Evolutionary conservation across 2,113 vertebrate genomes (phyloP), one percentile per base, ranked within the genome.

Genomic region (Formicarius rufipectus): DNA sequence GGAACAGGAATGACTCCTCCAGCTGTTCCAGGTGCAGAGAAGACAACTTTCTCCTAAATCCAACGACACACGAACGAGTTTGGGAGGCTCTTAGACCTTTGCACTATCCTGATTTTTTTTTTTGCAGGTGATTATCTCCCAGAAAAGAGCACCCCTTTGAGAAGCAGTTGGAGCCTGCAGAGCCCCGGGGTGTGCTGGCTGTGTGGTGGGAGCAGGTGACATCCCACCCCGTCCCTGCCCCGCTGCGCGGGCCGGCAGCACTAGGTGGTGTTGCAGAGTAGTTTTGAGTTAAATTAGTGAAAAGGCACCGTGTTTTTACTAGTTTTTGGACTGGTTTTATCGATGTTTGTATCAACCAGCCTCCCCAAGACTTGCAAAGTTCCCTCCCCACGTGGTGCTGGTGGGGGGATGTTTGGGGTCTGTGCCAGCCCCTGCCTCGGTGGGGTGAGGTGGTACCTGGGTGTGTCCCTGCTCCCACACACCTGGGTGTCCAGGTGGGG

Each of bases 251-350:
- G 11, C 87, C 23, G 0, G 59, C 90, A 94, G 85, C 94, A 72
- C 92, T 71, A 78, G 87, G 74, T 53, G 88, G 88, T 87, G 93
- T 84, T 87, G 82, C 82, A 75, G 93, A 18, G 88, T 89, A 71
- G 84, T 81, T 91, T 35, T 89, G 60, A 25, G 86, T 66, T 60
- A 40, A 84, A 59, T 35, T 55, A 12, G 56, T 15, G 31, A 12
- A 74, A 76, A 87, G 53, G 28, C 25, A 21, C 53, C n/a, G n/a
- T n/a, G 16, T 3, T 23, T 53, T n/a, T n/a, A n/a, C n/a, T n/a
- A n/a, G n/a, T n/a, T n/a, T 87, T 27, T 31, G 4, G 1, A 10
- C 44, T 9, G 33, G 6, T 23, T 55, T 10, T 8, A 8, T 20
- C 71, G 40, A 3, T 7, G 17, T 47, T 47, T 37, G 12, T 5